A percentile compares a stretch with the other conserved stretches of the same genome.
Evolutionary conservation across 1,140 invertebrate species (phyloP).

Genomic region (Berghia stephanieae): DNA sequence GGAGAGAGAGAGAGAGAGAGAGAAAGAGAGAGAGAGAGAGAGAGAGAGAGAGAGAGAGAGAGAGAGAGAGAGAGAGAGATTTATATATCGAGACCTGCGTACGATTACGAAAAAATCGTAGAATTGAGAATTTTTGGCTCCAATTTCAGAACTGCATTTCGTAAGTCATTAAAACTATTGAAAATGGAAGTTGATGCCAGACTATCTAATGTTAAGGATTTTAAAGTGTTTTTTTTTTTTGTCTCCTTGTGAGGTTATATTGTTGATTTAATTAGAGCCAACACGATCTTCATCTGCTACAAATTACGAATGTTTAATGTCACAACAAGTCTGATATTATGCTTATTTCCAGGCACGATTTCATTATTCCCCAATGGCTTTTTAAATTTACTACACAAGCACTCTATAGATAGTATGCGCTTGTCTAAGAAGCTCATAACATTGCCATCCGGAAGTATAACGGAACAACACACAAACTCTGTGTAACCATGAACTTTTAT

Average conservation of each 20-base stretch:
- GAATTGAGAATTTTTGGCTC: background rate
- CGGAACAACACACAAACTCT: too few species aligned
- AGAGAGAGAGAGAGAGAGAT: too few species aligned
- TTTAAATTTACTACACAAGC: too few species aligned
- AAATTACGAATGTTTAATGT: background rate
- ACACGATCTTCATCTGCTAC: background rate
- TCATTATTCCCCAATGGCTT: constrained; percentile 2
- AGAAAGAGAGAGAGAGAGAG: background rate
- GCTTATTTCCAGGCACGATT: constrained; percentile 25
- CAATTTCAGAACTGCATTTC: background rate
- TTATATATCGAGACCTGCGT: constrained; percentile 1
- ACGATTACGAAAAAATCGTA: background rate
- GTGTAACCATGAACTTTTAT: too few species aligned
- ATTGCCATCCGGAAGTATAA: too few species aligned
- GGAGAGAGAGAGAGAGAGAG: background rate
- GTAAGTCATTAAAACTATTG: background rate
- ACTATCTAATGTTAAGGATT: background rate
- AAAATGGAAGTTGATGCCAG: background rate
- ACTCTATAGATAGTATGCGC: too few species aligned
- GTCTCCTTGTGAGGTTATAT: too few species aligned
- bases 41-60: constrained; percentile 8
- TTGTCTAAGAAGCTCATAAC: too few species aligned
- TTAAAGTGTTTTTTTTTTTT: too few species aligned
- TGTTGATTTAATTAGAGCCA: background rate
- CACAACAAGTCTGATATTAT: too few species aligned